These are phyloP conservation scores for Leiothrix lutea DNA, from an alignment of 2,113 vertebrate genomes.

Conservation along the genomic window DNA sequence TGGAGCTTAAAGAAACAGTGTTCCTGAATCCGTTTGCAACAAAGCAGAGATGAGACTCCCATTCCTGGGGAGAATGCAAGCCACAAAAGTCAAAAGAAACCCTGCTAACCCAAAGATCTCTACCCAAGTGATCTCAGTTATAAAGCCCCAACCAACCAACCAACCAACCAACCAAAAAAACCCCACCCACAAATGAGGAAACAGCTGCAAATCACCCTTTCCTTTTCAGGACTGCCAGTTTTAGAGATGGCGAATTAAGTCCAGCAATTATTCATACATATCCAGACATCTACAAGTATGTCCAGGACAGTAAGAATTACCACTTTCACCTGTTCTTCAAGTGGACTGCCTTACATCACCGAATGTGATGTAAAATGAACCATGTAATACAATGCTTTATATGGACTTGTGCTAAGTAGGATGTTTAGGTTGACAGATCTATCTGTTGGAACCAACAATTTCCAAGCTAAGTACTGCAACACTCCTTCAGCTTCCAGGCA, in stretches of 20 bases:
- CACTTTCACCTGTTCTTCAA: background rate
- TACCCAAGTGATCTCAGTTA: background rate
- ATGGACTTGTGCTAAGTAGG: rapidly evolving
- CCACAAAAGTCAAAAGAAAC: background rate
- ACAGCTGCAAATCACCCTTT: background rate
- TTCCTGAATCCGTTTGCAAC: background rate
- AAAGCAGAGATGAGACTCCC: background rate
- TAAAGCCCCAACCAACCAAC: background rate
- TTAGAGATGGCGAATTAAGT: background rate
- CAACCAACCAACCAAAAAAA: no score
- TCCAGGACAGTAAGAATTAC: background rate
- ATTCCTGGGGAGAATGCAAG: background rate
- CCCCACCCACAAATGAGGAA: background rate
- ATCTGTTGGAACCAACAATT: background rate
- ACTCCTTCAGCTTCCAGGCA: background rate
- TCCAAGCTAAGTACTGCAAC: rapidly evolving
- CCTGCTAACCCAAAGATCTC: background rate
- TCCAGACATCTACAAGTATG: background rate
- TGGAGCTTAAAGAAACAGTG: background rate
- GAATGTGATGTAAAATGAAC: rapidly evolving
- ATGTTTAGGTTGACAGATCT: rapidly evolving
- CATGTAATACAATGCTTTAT: background rate
- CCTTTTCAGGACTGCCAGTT: background rate
- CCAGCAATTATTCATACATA: background rate
- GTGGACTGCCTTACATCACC: rapidly evolving